These are phyloP conservation scores for Melinopterus prodromus DNA, from an alignment of 2,888 invertebrate genomes.

Conservation along the genomic window DNA sequence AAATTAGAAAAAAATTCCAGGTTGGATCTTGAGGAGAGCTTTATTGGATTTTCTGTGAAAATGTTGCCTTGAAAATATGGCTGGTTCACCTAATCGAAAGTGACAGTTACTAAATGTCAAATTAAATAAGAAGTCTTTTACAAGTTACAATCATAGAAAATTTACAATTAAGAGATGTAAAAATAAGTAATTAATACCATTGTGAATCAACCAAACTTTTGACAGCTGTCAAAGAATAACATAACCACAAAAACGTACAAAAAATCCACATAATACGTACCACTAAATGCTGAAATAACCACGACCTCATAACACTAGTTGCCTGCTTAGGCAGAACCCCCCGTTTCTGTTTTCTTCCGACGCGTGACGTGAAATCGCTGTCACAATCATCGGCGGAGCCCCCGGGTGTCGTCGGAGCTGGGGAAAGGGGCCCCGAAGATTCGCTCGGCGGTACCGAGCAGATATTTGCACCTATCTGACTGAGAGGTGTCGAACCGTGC, in stretches of 20 bases:
- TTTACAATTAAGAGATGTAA: neutral
- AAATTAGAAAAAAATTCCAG: neutral
- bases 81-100: too few relatives aligned
- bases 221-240: neutral
- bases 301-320: slow-evolving; percentile 94
- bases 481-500: slow-evolving; percentile 84
- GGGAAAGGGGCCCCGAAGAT: slow-evolving; percentile 65
- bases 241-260: neutral
- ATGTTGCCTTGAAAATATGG: too few relatives aligned
- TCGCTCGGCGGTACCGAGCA: slow-evolving; percentile 67
- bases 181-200: neutral
- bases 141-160: slow-evolving; percentile 4
- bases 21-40: neutral
- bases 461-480: slow-evolving; percentile 74
- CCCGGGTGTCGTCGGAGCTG: slow-evolving; percentile 69
- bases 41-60: neutral
- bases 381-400: slow-evolving; percentile 68
- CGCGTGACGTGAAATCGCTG: slow-evolving; percentile 60
- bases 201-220: neutral
- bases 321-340: slow-evolving; percentile 95
- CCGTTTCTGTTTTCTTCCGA: slow-evolving; percentile 76
- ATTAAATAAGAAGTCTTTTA: too few relatives aligned
- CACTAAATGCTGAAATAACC: slow-evolving; percentile 96
- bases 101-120: too few relatives aligned
- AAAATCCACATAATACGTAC: slow-evolving; percentile 64